A percentile compares a stretch with the other conserved stretches of the same genome.
Evolutionary conservation across 2,888 invertebrate species (phyloP).

Genomic region (Sinopyrophorus schimmeli): DNA sequence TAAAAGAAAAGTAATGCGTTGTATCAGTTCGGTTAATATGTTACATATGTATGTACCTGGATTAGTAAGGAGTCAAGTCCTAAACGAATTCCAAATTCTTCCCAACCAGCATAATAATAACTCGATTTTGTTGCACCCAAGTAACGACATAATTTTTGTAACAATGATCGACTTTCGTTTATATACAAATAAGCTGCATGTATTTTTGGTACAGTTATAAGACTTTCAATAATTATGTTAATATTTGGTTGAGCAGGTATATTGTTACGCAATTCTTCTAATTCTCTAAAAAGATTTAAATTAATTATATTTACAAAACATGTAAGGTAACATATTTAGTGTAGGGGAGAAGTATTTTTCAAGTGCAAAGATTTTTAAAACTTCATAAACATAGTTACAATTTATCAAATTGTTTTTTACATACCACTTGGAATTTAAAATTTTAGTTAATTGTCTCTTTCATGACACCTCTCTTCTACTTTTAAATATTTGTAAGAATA

Average conservation of each 20-base stretch:
- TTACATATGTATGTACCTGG: slow-evolving; percentile 14
- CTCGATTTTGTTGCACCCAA: slow-evolving; percentile 22
- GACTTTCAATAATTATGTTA: slow-evolving; percentile 18
- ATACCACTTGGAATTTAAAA: no score
- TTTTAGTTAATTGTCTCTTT: no score
- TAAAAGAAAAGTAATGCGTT: slow-evolving; percentile 1
- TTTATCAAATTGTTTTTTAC: no score
- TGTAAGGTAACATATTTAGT: no score
- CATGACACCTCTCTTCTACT: no score
- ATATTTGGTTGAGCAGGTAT: slow-evolving; percentile 11
- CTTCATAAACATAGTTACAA: no score
- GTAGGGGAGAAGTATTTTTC: no score
- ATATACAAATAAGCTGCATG: slow-evolving; percentile 29
- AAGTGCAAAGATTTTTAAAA: no score
- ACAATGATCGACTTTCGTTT: slow-evolving; percentile 11
- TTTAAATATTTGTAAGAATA: no score
- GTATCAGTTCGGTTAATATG: background rate
- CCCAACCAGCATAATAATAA: slow-evolving; percentile 23
- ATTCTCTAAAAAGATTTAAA: no score
- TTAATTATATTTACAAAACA: no score
- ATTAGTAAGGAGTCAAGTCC: slow-evolving; percentile 23
- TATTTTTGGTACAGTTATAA: slow-evolving; percentile 22
- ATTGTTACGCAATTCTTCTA: slow-evolving; percentile 13
- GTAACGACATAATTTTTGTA: slow-evolving; percentile 22
- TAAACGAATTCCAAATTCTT: slow-evolving; percentile 23